phyloP scores from a whole-genome alignment of 2,797 vertebrate genomes.

The Trachurus trachurus region DNA sequence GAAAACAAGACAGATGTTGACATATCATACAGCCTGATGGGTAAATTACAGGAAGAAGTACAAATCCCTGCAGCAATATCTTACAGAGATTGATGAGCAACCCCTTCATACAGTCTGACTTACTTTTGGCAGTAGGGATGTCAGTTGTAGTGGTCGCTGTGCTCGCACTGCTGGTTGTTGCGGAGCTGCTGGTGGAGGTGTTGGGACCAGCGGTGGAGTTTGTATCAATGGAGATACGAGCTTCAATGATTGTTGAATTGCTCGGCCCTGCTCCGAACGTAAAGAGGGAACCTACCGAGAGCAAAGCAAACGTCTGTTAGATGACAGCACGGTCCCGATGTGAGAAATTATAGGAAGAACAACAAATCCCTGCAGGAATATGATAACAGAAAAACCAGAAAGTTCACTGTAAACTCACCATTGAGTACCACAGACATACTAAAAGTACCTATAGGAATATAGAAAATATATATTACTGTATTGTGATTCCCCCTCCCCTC shows the following conservation, averaged over 20 bases:
- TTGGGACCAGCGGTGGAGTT: constrained; percentile 53
- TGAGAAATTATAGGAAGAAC: constrained; percentile 8
- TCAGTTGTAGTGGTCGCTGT: constrained; percentile 44
- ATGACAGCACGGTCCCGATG: not conserved
- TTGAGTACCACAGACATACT: constrained; percentile 56
- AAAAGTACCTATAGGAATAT: constrained; percentile 58
- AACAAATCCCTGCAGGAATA: constrained; percentile 35
- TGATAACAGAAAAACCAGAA: constrained; percentile 19
- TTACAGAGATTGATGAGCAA: not conserved
- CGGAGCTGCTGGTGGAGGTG: constrained; percentile 30
- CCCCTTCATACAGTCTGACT: constrained; percentile 23
- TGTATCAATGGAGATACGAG: constrained; percentile 43
- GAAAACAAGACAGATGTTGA: constrained; percentile 4
- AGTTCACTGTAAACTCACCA: constrained; percentile 42
- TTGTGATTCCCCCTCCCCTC: constrained; percentile 2
- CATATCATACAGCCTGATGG: not conserved
- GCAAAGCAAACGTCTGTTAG: constrained; percentile 14
- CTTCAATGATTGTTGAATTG: constrained; percentile 70
- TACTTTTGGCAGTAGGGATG: constrained; percentile 66
- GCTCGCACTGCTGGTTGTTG: constrained; percentile 22
- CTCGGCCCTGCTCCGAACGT: constrained; percentile 80
- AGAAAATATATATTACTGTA: constrained; percentile 42
- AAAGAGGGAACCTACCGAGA: constrained; percentile 79
- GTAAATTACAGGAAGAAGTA: not conserved
- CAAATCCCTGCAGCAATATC: not conserved